These are phyloP conservation scores for Prionace glauca DNA, from an alignment of 2,797 vertebrate genomes.

Conservation along the genomic window DNA sequence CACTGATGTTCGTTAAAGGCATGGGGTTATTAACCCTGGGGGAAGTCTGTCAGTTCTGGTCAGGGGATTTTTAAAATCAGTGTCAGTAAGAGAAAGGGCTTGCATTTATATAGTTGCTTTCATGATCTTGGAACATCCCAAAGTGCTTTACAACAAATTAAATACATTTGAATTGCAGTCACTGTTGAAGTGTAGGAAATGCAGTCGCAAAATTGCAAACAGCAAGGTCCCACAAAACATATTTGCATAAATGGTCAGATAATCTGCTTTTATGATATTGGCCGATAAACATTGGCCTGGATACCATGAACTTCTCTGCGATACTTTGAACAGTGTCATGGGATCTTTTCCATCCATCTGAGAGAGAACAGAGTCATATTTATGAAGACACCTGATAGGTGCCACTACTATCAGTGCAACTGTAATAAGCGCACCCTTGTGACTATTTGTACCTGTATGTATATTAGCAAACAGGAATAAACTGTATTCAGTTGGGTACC, in stretches of 20 bases:
- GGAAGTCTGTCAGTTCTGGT: too few relatives aligned
- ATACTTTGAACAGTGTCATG: background rate
- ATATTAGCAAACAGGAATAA: too few relatives aligned
- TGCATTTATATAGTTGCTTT: background rate
- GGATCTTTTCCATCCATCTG: background rate
- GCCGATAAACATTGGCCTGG: background rate
- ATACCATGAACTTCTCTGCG: background rate
- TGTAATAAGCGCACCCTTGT: too few relatives aligned
- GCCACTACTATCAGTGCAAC: too few relatives aligned
- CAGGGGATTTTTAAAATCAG: background rate
- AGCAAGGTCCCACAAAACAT: background rate
- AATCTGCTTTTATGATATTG: background rate
- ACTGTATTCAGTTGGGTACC: too few relatives aligned
- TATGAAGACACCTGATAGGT: too few relatives aligned
- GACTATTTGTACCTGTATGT: too few relatives aligned
- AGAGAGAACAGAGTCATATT: background rate
- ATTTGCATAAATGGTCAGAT: background rate
- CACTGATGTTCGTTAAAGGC: background rate
- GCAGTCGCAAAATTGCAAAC: background rate
- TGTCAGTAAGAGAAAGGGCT: background rate
- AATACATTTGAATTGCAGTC: background rate
- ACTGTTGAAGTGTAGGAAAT: background rate
- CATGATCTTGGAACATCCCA: background rate
- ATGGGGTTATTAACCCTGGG: too few relatives aligned
- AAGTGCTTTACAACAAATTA: background rate